These are phyloP conservation scores for Puntigrus tetrazona DNA, from an alignment of 2,113 vertebrate genomes.

Conservation along the genomic window DNA sequence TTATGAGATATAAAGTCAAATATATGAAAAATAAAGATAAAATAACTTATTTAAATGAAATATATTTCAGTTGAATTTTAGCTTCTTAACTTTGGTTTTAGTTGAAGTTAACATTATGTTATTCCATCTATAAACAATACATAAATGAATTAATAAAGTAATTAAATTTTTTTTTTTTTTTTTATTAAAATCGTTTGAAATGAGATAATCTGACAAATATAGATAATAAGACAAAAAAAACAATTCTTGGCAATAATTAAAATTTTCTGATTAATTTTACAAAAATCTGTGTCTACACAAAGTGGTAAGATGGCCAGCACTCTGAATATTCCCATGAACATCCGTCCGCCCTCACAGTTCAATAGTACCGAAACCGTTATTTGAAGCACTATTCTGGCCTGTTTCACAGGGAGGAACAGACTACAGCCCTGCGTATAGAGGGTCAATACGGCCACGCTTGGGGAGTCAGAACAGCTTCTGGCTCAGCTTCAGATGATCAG, in stretches of 20 bases:
- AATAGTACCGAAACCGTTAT: not conserved
- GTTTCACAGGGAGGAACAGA: slow-evolving; percentile 25
- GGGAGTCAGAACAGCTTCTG: slow-evolving; percentile 58
- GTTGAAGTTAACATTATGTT: not conserved
- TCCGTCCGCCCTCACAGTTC: not conserved
- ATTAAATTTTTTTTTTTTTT: no score
- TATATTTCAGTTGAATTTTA: not conserved
- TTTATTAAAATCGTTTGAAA: no score
- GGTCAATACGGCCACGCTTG: slow-evolving; percentile 51
- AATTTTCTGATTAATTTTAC: not conserved
- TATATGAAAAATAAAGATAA: not conserved
- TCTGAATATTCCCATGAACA: slow-evolving; percentile 17
- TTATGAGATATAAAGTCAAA: not conserved
- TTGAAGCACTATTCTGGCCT: slow-evolving; percentile 20
- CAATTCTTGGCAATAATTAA: not conserved
- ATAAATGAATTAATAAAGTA: no score
- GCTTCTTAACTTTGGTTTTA: not conserved
- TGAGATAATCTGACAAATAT: no score
- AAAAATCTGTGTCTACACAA: not conserved
- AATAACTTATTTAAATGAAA: not conserved
- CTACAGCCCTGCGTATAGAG: slow-evolving; percentile 12
- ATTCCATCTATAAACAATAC: not conserved
- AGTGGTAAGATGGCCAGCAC: not conserved
- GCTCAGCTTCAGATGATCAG: slow-evolving; percentile 62
- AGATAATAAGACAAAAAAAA: no score